Evolutionary conservation across 2,113 vertebrate genomes (phyloP).

Genomic region (Dicrurus megarhynchus): DNA sequence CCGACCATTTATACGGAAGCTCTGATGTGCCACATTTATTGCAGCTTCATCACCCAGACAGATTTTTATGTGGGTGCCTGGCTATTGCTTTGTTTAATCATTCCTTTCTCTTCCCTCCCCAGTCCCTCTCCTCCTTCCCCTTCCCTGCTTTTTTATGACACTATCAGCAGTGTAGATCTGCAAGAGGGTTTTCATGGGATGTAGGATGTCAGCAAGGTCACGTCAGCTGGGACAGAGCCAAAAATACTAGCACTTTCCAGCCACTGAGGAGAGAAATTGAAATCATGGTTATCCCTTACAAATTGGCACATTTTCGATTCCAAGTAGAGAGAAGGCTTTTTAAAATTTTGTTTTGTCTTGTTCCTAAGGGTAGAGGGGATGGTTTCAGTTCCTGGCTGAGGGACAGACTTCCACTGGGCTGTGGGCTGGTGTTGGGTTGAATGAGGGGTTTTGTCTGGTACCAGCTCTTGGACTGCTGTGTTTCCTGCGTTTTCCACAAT

Average conservation of each 20-base stretch:
- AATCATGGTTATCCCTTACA: neutral
- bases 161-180: neutral
- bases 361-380: neutral
- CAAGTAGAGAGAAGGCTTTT: neutral
- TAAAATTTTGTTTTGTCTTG: neutral
- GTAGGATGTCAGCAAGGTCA: neutral
- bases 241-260: neutral
- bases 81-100: slow-evolving; percentile 60
- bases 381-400: neutral
- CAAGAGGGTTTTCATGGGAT: neutral
- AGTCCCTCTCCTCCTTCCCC: neutral
- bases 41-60: slow-evolving; percentile 45
- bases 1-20: neutral
- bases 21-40: slow-evolving; percentile 48
- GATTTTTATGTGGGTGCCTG: slow-evolving; percentile 47
- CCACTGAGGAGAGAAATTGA: neutral
- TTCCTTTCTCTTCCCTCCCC: slow-evolving; percentile 1
- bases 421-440: neutral
- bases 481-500: neutral
- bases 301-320: neutral
- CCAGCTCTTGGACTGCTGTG: no score
- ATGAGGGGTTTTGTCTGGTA: neutral
- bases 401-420: neutral
- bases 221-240: slow-evolving; percentile 38
- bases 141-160: neutral